Percentiles rank a stretch among this genome's conserved stretches.
phyloP scores from a whole-genome alignment of 2,888 invertebrate species.

The Lasioglossum marginatum region DNA sequence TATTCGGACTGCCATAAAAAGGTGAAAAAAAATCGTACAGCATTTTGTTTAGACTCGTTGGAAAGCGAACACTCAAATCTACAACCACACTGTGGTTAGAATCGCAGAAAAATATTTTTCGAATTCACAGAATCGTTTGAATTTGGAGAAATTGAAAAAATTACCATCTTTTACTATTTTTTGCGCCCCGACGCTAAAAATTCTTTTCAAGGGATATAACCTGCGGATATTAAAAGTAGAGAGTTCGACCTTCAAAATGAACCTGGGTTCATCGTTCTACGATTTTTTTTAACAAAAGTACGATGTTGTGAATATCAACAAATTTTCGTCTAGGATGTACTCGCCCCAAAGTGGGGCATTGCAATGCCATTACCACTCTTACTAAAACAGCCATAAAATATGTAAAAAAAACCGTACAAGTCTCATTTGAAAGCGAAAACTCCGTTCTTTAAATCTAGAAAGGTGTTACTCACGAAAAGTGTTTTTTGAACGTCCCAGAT shows the following conservation, averaged over 20 bases:
- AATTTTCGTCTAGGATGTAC: not conserved
- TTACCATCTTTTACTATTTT: not conserved
- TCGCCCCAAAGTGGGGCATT: too few relatives aligned
- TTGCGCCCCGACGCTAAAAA: not conserved
- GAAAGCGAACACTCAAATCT: not conserved
- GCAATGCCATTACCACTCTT: not conserved
- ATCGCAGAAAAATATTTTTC: not conserved
- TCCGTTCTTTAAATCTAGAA: accelerated
- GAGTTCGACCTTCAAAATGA: not conserved
- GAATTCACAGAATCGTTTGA: not conserved
- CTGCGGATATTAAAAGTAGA: not conserved
- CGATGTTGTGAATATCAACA: not conserved
- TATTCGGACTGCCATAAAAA: not conserved
- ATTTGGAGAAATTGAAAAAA: not conserved
- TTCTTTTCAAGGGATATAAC: accelerated
- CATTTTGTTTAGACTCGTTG: not conserved
- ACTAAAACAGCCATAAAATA: not conserved
- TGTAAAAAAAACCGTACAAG: not conserved
- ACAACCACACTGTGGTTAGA: too few relatives aligned
- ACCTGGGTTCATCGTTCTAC: not conserved
- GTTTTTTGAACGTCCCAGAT: not conserved
- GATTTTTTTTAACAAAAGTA: not conserved
- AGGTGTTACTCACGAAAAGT: accelerated
- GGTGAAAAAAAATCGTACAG: not conserved
- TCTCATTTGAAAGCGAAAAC: not conserved